These are phyloP conservation scores for Spodoptera picta DNA, from an alignment of 2,888 invertebrate genomes.

Conservation along the genomic window DNA sequence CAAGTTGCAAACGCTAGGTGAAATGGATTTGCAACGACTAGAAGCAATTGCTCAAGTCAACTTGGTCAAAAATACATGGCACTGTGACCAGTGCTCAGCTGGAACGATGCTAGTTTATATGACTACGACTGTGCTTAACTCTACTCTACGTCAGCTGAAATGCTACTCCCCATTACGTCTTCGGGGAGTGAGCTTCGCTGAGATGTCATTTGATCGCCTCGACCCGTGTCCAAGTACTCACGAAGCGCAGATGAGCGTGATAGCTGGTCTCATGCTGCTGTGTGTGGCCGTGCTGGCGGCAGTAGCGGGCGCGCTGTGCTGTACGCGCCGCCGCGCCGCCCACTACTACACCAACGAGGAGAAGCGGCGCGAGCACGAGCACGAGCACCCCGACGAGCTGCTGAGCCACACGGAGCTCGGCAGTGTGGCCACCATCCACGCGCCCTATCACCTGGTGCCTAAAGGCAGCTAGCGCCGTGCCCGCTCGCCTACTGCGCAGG, in stretches of 20 bases:
- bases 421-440: conserved; percentile 80
- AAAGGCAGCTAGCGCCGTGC: conserved; percentile 81
- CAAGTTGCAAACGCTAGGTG: conserved; percentile 90
- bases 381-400: conserved; percentile 80
- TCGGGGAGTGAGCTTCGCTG: conserved; percentile 77
- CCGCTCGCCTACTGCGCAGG: conserved; percentile 57
- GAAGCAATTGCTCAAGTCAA: conserved; percentile 88
- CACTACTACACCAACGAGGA: conserved; percentile 95
- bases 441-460: conserved; percentile 74
- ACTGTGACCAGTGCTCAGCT: conserved; percentile 91
- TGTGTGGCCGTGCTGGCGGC: conserved; percentile 83
- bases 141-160: conserved; percentile 83
- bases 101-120: conserved; percentile 88
- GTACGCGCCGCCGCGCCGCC: conserved; percentile 91
- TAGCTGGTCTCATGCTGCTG: conserved; percentile 81
- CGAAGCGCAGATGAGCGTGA: conserved; percentile 89
- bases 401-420: conserved; percentile 74
- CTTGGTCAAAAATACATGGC: conserved; percentile 91
- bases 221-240: conserved; percentile 84
- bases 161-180: conserved; percentile 89
- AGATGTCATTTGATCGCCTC: conserved; percentile 72
- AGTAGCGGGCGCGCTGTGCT: conserved; percentile 89
- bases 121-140: conserved; percentile 86
- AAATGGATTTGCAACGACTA: conserved; percentile 87
- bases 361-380: conserved; percentile 82